Base-by-base conservation (phyloP, 2,113 vertebrate genomes). In the Oxyura jamaicensis region DNA sequence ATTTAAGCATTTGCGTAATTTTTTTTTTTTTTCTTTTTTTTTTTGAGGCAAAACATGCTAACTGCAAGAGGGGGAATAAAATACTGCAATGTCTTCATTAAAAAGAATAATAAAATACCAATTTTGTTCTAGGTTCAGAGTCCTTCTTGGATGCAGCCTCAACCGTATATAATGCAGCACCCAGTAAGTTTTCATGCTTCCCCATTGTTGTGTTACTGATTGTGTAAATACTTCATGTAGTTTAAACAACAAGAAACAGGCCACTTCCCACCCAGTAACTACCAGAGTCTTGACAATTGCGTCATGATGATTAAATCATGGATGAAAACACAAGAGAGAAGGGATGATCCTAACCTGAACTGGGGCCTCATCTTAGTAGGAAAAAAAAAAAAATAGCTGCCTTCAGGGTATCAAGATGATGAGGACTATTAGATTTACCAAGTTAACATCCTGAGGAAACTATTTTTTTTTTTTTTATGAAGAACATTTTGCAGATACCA, bases 91-190 rank as follows among this genome's bases (percentile, higher is more conserved):
- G 31, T 81, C 25, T 53, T 53, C 26, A 35, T n/a, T 87, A 75
- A 93, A 85, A 53, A 3, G 2, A 78, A 79, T 90, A 90, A 69
- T 80, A 76, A 93, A 83, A 58, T 93, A 17, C 48, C 58, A 22
- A 86, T 93, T 94, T 90, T 97, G 58, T 97, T 96, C 44, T 95
- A 99, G 99, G 98, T 99, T 97, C 99, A 99, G 98, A 99, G 98
- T 97, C 98, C 99, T 82, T 99, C 99, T 90, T 99, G 99, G 99
- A 98, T 99, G 98, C 98, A 99, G 93, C 99, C 99, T 97, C 99
- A 99, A 96, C 98, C 99, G 26, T 99, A 99, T 86, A 99, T 99
- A 96, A 98, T 99, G 98, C 99, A 99, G 97, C 99, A 99, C 97
- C 99, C 99, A n/a, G 99, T 99, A 99, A 99, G 99, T 98, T 79